phyloP scores from a whole-genome alignment of 92 coral and sea anemone genomes.

The Montipora capitata region DNA sequence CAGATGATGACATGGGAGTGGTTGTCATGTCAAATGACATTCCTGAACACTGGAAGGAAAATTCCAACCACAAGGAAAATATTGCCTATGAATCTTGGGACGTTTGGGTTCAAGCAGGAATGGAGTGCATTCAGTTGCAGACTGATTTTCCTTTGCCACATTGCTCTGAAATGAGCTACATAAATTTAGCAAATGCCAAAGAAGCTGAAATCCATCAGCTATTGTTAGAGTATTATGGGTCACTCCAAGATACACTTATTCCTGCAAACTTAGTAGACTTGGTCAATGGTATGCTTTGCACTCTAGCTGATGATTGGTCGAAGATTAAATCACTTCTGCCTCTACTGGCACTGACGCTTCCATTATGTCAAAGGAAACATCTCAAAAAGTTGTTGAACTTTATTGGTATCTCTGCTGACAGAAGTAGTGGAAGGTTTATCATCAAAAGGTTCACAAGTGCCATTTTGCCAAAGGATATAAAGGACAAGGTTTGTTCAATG shows the following conservation, averaged over 20 bases:
- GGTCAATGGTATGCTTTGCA: slow-evolving; percentile 72
- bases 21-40: slow-evolving; percentile 24
- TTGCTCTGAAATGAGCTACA: slow-evolving; percentile 76
- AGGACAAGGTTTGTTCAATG: slow-evolving; percentile 40
- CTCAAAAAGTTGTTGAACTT: slow-evolving; percentile 86
- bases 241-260: slow-evolving; percentile 86
- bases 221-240: slow-evolving; percentile 82
- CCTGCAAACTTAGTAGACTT: slow-evolving; percentile 80
- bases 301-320: slow-evolving; percentile 41
- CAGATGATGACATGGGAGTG: slow-evolving; percentile 16
- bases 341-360: slow-evolving; percentile 78
- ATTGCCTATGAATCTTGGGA: not conserved
- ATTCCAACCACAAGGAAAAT: not conserved
- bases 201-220: slow-evolving; percentile 85
- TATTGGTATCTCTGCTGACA: slow-evolving; percentile 60
- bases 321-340: slow-evolving; percentile 64
- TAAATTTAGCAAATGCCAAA: slow-evolving; percentile 76
- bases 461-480: slow-evolving; percentile 73
- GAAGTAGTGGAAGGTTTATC: slow-evolving; percentile 61
- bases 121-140: slow-evolving; percentile 86
- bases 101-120: slow-evolving; percentile 84
- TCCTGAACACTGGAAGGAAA: not conserved
- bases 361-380: slow-evolving; percentile 75
- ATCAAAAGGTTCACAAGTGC: slow-evolving; percentile 84
- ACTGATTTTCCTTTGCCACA: slow-evolving; percentile 81